phyloP scores from a whole-genome alignment of 2,113 vertebrate species.

The Hemichromis elongatus region DNA sequence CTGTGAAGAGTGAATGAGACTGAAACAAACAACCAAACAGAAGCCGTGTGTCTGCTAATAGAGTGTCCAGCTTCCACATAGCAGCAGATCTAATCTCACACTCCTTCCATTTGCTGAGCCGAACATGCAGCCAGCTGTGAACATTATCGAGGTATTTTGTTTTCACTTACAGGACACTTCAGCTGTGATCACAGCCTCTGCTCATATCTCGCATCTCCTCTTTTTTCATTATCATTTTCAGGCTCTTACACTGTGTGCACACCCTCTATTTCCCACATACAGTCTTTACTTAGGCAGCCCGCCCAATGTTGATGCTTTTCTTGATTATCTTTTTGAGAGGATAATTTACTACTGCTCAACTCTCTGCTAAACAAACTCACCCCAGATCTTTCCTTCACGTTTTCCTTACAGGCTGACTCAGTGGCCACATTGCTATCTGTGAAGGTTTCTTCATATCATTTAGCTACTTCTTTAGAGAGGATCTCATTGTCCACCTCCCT shows the following conservation, averaged over 20 bases:
- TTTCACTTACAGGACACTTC: background rate
- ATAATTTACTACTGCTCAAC: background rate
- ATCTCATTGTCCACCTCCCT: background rate
- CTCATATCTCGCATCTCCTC: background rate
- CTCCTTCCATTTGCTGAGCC: constrained; percentile 8
- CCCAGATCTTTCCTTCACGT: background rate
- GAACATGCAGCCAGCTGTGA: background rate
- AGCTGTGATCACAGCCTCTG: no score
- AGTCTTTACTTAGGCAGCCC: background rate
- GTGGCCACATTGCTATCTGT: background rate
- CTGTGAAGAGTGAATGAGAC: background rate
- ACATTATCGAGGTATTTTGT: background rate
- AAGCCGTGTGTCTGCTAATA: constrained; percentile 16
- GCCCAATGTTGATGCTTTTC: background rate
- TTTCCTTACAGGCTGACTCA: background rate
- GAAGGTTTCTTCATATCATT: background rate
- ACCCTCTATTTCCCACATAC: background rate
- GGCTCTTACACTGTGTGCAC: background rate
- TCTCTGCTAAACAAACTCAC: background rate
- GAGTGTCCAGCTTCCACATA: constrained; percentile 18
- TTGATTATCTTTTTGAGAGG: background rate
- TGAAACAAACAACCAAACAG: constrained; percentile 26
- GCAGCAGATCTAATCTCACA: constrained; percentile 28
- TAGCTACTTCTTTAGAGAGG: background rate
- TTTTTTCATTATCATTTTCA: background rate